Conservation (phyloP, 1,140 invertebrate species). For the Aphis craccivora region DNA sequence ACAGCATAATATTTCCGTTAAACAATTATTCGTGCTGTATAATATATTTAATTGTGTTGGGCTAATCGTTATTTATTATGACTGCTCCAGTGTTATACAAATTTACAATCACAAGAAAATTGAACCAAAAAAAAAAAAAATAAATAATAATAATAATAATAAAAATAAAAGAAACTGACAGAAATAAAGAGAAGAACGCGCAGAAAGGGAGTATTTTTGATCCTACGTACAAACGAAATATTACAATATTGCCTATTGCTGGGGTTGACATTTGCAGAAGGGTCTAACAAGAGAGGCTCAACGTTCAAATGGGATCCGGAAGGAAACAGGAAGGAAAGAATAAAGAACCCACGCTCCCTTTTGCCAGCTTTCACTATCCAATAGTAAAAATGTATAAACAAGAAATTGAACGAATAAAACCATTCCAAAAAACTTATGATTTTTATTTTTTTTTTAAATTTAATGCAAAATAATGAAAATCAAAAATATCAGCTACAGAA, state of each 20-base stretch:
- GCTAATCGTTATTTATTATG: background rate
- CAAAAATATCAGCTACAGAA: background rate
- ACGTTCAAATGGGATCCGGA: slow-evolving; percentile 40
- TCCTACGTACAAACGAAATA: slow-evolving; percentile 40
- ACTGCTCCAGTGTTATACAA: background rate
- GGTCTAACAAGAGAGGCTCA: slow-evolving; percentile 34
- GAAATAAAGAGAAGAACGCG: background rate
- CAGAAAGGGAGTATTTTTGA: background rate
- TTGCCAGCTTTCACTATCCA: background rate
- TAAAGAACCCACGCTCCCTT: background rate
- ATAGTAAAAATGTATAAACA: slow-evolving; percentile 10
- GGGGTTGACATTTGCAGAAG: slow-evolving; percentile 33
- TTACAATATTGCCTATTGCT: slow-evolving; percentile 40
- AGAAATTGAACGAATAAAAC: slow-evolving; percentile 15
- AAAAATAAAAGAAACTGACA: background rate
- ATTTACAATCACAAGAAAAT: background rate
- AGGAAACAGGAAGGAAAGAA: slow-evolving; percentile 51
- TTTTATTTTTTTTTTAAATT: background rate
- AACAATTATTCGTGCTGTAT: background rate
- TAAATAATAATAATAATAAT: too few species aligned
- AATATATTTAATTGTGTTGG: background rate
- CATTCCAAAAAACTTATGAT: background rate
- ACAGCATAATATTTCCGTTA: background rate
- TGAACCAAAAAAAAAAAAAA: background rate
- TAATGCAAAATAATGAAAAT: background rate